These are phyloP conservation scores for Lepidurus arcticus DNA, from an alignment of 1,140 invertebrate species.

Conservation along the genomic window DNA sequence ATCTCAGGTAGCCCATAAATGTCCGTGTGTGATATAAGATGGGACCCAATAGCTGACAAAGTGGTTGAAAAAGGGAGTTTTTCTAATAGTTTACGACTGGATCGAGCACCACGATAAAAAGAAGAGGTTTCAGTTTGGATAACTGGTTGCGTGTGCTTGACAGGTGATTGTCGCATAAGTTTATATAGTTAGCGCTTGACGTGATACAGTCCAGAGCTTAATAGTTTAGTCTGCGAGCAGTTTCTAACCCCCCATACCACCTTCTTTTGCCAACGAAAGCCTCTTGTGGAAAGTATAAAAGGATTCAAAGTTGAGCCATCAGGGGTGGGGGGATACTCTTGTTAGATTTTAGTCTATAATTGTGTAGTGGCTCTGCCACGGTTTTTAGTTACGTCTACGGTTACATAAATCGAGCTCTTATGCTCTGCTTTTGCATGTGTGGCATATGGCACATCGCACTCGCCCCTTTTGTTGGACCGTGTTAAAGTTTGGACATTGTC, in stretches of 20 bases:
- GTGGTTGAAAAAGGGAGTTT: background rate
- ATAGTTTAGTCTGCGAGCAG: conserved; percentile 8
- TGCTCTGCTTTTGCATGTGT: background rate
- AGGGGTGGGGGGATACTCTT: background rate
- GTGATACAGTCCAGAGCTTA: background rate
- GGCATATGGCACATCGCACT: conserved; percentile 14
- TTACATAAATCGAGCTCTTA: background rate
- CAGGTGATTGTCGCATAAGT: background rate
- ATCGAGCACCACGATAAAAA: background rate
- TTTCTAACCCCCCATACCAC: background rate
- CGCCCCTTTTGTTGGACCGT: background rate
- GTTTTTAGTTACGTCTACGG: background rate
- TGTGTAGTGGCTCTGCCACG: background rate
- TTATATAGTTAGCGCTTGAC: conserved; percentile 11
- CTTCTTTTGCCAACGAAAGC: background rate
- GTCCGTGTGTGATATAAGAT: background rate
- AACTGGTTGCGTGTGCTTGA: conserved; percentile 3
- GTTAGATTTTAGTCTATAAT: background rate
- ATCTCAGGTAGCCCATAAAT: background rate
- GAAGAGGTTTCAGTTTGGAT: background rate
- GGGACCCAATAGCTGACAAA: background rate
- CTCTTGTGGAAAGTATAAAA: background rate
- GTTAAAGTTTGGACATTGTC: conserved; percentile 22
- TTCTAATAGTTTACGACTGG: conserved; percentile 11
- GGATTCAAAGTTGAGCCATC: background rate